phyloP scores from a whole-genome alignment of 2,113 vertebrate genomes.

The Eurystomus gularis region DNA sequence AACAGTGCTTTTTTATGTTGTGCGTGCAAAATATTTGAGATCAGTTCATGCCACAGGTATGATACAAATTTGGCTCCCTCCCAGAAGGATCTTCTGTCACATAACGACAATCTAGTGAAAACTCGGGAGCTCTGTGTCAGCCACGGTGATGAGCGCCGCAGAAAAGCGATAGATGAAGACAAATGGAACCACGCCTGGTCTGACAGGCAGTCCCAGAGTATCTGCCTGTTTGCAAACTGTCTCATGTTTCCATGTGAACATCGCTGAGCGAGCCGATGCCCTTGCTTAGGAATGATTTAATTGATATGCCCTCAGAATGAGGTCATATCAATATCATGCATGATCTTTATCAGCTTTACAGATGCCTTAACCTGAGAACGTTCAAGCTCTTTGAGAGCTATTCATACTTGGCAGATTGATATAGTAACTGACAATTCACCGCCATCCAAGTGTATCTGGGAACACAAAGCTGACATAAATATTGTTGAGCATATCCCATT shows the following conservation, averaged over 20 bases:
- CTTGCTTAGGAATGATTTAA: slow-evolving; percentile 62
- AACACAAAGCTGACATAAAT: slow-evolving; percentile 82
- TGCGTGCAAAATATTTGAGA: background rate
- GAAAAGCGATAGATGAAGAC: background rate
- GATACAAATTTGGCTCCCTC: background rate
- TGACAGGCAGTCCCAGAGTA: background rate
- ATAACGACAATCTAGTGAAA: background rate
- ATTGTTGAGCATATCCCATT: slow-evolving; percentile 76
- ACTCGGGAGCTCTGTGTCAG: background rate
- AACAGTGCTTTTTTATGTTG: background rate
- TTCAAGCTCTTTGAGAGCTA: slow-evolving; percentile 65
- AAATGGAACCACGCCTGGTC: background rate
- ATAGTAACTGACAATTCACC: slow-evolving; percentile 80
- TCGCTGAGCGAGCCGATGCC: background rate
- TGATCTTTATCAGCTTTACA: slow-evolving; percentile 69
- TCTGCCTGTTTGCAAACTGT: slow-evolving; percentile 9
- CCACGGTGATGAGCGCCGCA: background rate
- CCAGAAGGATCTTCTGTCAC: background rate
- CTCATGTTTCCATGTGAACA: slow-evolving; percentile 52
- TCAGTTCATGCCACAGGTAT: background rate
- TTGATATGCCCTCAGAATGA: slow-evolving; percentile 74
- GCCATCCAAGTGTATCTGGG: slow-evolving; percentile 77
- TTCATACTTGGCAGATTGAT: slow-evolving; percentile 83
- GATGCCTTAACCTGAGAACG: slow-evolving; percentile 76
- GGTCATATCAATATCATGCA: slow-evolving; percentile 79